Base-by-base conservation (phyloP, 2,797 vertebrate species). In the Agapornis canus region DNA sequence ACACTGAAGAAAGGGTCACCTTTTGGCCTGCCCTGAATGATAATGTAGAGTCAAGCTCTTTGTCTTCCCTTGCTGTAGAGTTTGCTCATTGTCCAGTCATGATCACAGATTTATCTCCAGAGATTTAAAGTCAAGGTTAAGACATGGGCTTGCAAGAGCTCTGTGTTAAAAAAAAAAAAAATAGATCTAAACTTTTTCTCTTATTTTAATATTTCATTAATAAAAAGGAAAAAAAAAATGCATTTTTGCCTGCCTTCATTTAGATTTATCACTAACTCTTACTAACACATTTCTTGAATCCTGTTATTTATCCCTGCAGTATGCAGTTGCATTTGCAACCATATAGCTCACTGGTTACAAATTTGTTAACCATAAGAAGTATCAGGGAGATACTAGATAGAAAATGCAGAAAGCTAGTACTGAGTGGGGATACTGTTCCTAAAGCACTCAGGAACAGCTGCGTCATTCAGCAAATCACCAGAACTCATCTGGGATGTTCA, bases 401-500 rank as follows among this genome's bases (percentile, higher is more conserved):
- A 47, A 57, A 86, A 76, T 69, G 59, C 57, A 88, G 42, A 91
- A 18, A 88, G 25, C 0, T 2, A 63, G 32, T 22, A 43, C 19
- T 60, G 64, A 86, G 43, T 79, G 40, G 54, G 73, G 60, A 25
- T 39, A 63, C 21, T 52, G 54, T 79, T 59, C 66, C 77, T 70
- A 80, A 86, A 71, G 70, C 70, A 72, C 42, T 21, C 80, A 73
- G 54, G 32, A 79, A 72, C 73, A 95, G 40, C 60, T 95, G 71
- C 5, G 5, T 37, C 60, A 71, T 92, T 95, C 68, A 85, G 63
- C 6, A 92, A 73, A 85, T 86, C 66, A 70, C 48, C 83, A 93
- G 68, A 86, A 76, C 42, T 89, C 83, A 95, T 81, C 71, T 93
- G 63, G 71, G 92, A 85, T 71, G 35, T 70, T 92, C 93, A 95